These are phyloP conservation scores for Platysternon megacephalum DNA, from an alignment of 2,113 vertebrate species.

Conservation along the genomic window DNA sequence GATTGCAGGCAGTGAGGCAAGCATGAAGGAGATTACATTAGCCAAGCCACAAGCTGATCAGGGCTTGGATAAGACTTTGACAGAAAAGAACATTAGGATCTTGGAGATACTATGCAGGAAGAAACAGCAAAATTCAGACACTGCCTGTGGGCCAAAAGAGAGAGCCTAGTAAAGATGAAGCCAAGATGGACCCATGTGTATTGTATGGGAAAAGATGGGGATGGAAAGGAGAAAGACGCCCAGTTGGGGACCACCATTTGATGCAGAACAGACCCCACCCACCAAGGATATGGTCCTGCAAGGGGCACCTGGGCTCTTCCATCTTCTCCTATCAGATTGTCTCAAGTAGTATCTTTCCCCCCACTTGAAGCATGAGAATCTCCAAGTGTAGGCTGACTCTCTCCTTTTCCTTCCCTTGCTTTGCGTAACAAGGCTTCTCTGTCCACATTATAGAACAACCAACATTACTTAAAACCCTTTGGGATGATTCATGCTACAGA, in stretches of 20 bases:
- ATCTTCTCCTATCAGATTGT: background rate
- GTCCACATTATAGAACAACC: background rate
- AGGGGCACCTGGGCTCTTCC: background rate
- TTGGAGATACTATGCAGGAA: background rate
- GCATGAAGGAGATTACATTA: background rate
- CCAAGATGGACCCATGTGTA: background rate
- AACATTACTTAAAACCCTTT: background rate
- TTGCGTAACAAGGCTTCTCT: background rate
- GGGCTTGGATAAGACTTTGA: background rate
- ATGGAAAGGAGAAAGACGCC: background rate
- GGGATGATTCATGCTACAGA: background rate
- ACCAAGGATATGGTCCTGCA: background rate
- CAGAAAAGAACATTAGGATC: background rate
- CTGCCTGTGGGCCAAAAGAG: background rate
- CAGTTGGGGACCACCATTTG: background rate
- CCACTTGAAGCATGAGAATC: background rate
- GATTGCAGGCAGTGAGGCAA: background rate
- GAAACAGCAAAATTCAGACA: background rate
- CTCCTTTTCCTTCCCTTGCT: background rate
- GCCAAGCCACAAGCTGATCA: background rate
- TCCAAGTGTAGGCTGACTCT: fast-evolving
- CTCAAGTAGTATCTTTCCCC: background rate
- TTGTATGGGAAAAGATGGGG: background rate
- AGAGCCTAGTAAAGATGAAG: background rate
- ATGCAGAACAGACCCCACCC: background rate